Base-by-base conservation (phyloP, 2,888 invertebrate species). In the Apamea epomidion region DNA sequence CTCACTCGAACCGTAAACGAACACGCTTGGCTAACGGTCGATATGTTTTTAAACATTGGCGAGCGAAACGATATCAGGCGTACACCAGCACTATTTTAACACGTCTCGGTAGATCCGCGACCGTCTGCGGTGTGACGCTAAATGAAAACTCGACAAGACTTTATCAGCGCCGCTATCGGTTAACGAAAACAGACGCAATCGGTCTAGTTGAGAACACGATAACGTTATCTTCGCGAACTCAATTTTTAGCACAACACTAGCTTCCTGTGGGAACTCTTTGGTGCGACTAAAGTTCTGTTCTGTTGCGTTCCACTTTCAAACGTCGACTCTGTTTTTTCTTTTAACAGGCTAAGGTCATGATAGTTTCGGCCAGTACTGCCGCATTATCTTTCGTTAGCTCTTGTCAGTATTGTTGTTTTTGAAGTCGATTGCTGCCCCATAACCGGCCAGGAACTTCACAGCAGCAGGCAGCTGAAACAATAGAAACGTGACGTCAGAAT, bases 391-490 rank as follows among this genome's bases (percentile, higher is more conserved):
- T 83, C 82, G 88, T 78, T 85, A 87, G 90, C 87, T 91, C 85
- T 90, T 90, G 88, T 88, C 88, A 88, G 87, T 86, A 76, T 76
- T 79, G 76, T 78, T 81, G 58, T 84, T 76, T 78, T 89, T 84
- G 92, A 94, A 96, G 93, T 96, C 96, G 89, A 96, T 92, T 82
- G 96, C 97, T 88, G 96, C 95, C 85, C 96, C 96, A 94, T 96
- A 96, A 88, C 96, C 95, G 90, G 93, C 92, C 85, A 96, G 95
- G 92, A 94, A 94, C 93, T 94, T 94, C 89, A 94, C 94, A 92
- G 95, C 95, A 91, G 93, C 94, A 85, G 94, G 94, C 92, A 95
- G 93, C 97, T 97, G 96, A 81, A 97, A 97, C 97, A 96, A 96
- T 93, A 83, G 90, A 93, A 85, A 64, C 42, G 25, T 92, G 85